Evolutionary conservation across 2,113 vertebrate species (phyloP).

Genomic region (Leptodactylus fuscus): DNA sequence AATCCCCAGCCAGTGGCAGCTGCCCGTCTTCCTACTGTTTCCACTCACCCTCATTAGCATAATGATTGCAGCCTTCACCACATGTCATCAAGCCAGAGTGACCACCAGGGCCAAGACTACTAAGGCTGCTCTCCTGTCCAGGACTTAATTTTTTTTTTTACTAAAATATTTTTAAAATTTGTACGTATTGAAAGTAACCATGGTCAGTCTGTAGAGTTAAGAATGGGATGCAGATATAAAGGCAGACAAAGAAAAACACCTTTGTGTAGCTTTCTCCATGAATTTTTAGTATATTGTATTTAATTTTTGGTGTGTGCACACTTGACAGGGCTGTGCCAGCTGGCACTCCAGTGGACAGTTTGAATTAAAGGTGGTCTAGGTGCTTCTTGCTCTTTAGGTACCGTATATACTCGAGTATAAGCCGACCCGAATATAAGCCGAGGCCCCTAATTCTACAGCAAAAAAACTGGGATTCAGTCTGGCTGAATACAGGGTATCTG

Average conservation of each 20-base stretch:
- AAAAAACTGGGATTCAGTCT: too few relatives aligned
- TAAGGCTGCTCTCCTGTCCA: neutral
- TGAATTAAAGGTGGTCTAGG: too few relatives aligned
- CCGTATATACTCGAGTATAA: too few relatives aligned
- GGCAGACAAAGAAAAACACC: too few relatives aligned
- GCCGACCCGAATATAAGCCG: too few relatives aligned
- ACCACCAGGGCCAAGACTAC: neutral
- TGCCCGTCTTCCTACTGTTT: neutral
- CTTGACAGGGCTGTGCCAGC: too few relatives aligned
- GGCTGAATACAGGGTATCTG: too few relatives aligned
- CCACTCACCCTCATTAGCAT: neutral
- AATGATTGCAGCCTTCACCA: neutral
- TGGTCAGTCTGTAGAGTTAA: neutral
- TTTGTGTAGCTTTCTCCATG: neutral
- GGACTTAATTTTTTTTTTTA: neutral
- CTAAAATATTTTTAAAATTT: neutral
- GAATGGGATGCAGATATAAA: too few relatives aligned
- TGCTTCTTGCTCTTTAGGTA: too few relatives aligned
- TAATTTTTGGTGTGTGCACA: too few relatives aligned
- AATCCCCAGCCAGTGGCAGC: constrained; percentile 56
- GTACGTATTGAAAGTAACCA: neutral
- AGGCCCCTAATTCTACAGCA: too few relatives aligned
- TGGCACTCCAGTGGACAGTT: too few relatives aligned
- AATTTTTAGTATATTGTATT: neutral
- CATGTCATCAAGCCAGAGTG: neutral